Base-by-base conservation (phyloP, 2,113 vertebrate species). In the Sterna hirundo region DNA sequence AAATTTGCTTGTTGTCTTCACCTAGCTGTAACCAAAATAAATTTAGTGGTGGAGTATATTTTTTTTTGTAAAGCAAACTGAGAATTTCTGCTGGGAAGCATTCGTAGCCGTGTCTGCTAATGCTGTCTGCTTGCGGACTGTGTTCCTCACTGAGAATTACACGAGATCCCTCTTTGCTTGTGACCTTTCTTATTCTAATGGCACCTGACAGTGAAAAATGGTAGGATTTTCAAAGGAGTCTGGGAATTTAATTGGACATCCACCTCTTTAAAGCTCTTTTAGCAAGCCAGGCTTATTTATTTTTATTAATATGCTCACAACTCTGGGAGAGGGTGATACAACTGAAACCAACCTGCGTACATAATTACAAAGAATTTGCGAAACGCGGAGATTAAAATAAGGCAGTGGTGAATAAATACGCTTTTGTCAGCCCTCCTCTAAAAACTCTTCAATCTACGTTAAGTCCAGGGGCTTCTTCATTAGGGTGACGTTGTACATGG, bases 141-240 rank as follows among this genome's bases (percentile, higher is more conserved):
- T 4, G 38, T 36, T 94, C 84, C 69, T 89, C 77, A 10, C 27
- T 13, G 49, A 38, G 71, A 92, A 85, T 94, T 88, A 80, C 66
- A 38, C 0, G 20, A 74, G 84, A 90, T 91, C 84, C 27, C 42
- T 46, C 75, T 96, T 80, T 82, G 83, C 10, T 55, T 64, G 14
- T 93, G 91, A 94, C 95, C 93, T 97, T 95, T 94, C 75, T 91
- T 95, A 80, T 40, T 95, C 66, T 96, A 94, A 95, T 95, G 89
- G 66, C 91, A 95, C 74, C 91, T 95, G 94, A 89, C 96, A 94
- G 79, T 83, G 95, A 97, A 96, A 89, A 96, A 97, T 93, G 74
- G 61, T 86, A 5, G 44, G 51, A 72, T 95, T 97, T 96, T 95
- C 81, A 90, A 88, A 93, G 91, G 46, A 85, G 38, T 66, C 70